Evolutionary conservation across 2,113 vertebrate species (phyloP).

Genomic region (Pachycephala philippinensis): DNA sequence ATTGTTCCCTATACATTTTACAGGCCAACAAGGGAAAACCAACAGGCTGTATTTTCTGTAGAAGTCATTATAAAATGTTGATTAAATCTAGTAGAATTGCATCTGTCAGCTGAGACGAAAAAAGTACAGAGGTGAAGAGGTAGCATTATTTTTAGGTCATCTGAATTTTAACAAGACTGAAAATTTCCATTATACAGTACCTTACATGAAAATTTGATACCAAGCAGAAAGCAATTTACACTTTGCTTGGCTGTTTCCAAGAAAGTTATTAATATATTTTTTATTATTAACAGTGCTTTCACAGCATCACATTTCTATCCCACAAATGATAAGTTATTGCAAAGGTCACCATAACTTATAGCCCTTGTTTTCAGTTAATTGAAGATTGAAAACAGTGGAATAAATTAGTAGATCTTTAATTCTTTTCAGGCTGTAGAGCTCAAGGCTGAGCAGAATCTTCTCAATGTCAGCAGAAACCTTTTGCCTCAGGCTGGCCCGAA

Average conservation of each 20-base stretch:
- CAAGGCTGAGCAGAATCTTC: neutral
- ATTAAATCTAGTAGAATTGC: neutral
- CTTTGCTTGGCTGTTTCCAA: neutral
- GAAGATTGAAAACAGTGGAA: slow-evolving; percentile 23
- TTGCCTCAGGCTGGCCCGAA: neutral
- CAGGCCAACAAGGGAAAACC: neutral
- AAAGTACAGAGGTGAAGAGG: neutral
- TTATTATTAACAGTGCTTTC: slow-evolving; percentile 35
- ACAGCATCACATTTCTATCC: neutral
- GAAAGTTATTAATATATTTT: slow-evolving; percentile 18
- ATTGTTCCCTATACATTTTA: neutral
- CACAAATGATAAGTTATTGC: slow-evolving; percentile 33
- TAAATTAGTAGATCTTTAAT: neutral
- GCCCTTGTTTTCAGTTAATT: slow-evolving; percentile 32
- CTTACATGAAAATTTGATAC: slow-evolving; percentile 13
- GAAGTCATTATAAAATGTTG: neutral
- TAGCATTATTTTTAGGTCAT: slow-evolving; percentile 21
- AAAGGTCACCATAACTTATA: slow-evolving; percentile 28
- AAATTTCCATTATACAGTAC: slow-evolving; percentile 2
- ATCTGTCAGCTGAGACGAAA: neutral
- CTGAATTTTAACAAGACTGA: slow-evolving; percentile 5
- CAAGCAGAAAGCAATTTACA: slow-evolving; percentile 59
- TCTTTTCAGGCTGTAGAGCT: neutral
- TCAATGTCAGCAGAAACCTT: neutral
- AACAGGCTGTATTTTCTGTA: neutral